These are phyloP conservation scores for Clarias pachynema DNA, from an alignment of 2,797 vertebrate species.

Conservation along the genomic window DNA sequence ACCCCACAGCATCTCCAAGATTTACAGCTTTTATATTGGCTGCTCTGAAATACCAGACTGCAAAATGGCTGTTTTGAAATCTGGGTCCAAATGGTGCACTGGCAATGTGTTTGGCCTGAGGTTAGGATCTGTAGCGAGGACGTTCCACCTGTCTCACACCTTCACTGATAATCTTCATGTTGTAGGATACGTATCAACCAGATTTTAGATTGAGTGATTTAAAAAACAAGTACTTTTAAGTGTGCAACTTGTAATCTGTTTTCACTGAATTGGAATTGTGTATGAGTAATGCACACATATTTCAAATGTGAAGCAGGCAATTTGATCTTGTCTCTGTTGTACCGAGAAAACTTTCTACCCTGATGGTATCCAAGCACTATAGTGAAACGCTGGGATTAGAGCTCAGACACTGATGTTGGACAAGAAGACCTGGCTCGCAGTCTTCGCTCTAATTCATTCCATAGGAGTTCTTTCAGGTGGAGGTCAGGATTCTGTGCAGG, in stretches of 20 bases:
- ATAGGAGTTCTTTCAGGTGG: too few species aligned
- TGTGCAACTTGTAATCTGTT: not conserved
- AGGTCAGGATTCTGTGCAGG: too few species aligned
- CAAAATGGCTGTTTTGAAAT: constrained; percentile 12
- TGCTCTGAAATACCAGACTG: not conserved
- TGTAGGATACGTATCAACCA: not conserved
- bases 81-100: not conserved
- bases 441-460: too few species aligned
- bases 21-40: constrained; percentile 3
- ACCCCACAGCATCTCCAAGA: not conserved
- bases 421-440: too few species aligned
- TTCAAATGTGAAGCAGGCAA: too few species aligned
- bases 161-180: not conserved
- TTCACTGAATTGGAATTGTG: not conserved
- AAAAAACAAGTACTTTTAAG: not conserved
- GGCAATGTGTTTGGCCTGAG: not conserved
- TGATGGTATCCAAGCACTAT: too few species aligned
- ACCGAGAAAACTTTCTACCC: too few species aligned
- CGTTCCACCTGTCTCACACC: not conserved
- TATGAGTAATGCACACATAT: not conserved
- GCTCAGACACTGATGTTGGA: too few species aligned
- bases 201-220: not conserved
- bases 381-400: too few species aligned
- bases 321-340: too few species aligned
- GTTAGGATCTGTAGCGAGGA: not conserved